Evolutionary conservation across 2,797 vertebrate species (phyloP), one percentile per base, ranked within the genome.

Genomic region (Remorina albescens): DNA sequence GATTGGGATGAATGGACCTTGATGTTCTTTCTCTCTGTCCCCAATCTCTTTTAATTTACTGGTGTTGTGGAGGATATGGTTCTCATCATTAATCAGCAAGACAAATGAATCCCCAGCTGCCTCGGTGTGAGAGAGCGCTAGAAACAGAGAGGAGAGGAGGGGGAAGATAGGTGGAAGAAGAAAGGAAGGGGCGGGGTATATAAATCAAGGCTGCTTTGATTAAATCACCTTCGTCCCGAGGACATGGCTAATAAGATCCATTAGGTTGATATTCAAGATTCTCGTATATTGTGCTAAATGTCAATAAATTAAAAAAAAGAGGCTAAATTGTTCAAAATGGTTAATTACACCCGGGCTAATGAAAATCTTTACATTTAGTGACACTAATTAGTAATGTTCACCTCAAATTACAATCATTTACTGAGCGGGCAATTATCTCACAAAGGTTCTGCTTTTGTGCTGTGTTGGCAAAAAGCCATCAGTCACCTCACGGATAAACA

Each of bases 21-120:
- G 89, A 89, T 92, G 85, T 85, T 92, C 89, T 93, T 91, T 87
- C 83, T 90, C 91, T 93, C 88, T 80, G 84, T 89, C 86, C 80
- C 88, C 88, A 80, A 91, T 94, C 93, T 89, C 92, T 93, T 93
- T 94, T 93, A 92, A 90, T 93, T 92, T 87, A 86, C 84, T 86
- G 87, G 89, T 91, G 93, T 93, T 92, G 91, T 88, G 91, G 90
- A 90, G 92, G 88, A 93, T 91, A 89, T 87, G 84, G 86, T 88
- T 89, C 91, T 93, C 89, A 89, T 92, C 92, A 93, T 95, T 93
- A 94, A 94, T 94, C 93, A 94, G 91, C 81, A 84, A 89, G 91
- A 91, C 86, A 92, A 94, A 93, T 93, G 90, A 93, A 93, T 89
- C 90, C 90, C 88, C 86, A 74, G 85, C 78, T 85, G 85, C 83